Base-by-base conservation (phyloP, 2,113 vertebrate species). In the Alligator mississippiensis region DNA sequence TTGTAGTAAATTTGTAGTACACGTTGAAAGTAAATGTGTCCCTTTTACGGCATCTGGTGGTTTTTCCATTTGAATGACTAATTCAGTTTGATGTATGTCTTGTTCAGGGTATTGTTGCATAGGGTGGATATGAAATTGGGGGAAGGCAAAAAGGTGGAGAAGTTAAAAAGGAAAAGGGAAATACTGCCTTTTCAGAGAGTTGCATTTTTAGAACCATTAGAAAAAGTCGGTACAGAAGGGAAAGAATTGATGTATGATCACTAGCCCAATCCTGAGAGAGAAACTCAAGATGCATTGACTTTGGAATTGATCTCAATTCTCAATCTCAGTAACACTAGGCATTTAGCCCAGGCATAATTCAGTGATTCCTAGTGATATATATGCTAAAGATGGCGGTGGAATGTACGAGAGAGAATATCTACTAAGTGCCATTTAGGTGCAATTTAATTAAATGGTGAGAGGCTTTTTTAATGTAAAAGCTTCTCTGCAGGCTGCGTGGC, bases 201-300 rank as follows among this genome's bases (percentile, higher is more conserved):
- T 25, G 25, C 0, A 0, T n/a, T 10, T 84, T 87, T 86, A 58
- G 74, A 58, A 68, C 54, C 11, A 9, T 0, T 30, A 47, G 62
- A 25, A 84, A 34, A 28, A 59, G 77, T 34, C n/a, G 19, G 34
- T 28, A 59, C 57, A n/a, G 76, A 95, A 72, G 47, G 34, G 81
- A 38, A 57, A 25, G 62, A 90, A 85, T 87, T 70, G 80, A 77
- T 92, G 30, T 18, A 57, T 68, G 62, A 38, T 34, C 47, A 8
- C 55, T 27, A 54, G 25, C 24, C 27, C 17, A 76, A 76, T 25
- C 9, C 54, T 22, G 28, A 11, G 63, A 3, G 5, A 74, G n/a
- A 83, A 63, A 68, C 66, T n/a, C 17, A 85, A 83, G 30, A 24
- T 16, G 24, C 15, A 28, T 0, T 76, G 11, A 85, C 72, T 6